These are phyloP conservation scores for Darevskia nairensis DNA, from an alignment of 2,797 vertebrate species.

Conservation along the genomic window DNA sequence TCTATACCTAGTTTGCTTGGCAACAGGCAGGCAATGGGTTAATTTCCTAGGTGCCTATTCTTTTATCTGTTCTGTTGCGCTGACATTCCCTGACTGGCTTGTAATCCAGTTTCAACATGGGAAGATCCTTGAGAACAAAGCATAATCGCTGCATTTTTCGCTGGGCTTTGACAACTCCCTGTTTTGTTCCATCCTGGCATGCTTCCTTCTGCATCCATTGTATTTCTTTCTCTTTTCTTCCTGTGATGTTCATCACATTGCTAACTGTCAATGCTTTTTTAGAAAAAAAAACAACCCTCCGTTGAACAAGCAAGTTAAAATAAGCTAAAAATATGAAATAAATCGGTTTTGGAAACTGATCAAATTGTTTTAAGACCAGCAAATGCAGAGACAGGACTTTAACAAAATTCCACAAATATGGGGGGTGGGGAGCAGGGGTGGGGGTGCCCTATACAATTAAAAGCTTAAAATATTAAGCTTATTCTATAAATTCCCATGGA, in stretches of 20 bases:
- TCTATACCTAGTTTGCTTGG: too few species aligned
- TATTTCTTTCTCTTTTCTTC: neutral
- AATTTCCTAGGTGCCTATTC: neutral
- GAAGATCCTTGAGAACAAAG: conserved; percentile 1
- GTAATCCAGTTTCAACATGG: neutral
- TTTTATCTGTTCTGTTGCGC: neutral
- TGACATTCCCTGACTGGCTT: conserved; percentile 1
- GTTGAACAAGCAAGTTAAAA: neutral
- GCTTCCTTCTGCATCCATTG: neutral
- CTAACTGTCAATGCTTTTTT: neutral
- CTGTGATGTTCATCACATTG: neutral
- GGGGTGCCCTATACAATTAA: neutral
- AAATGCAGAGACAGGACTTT: neutral
- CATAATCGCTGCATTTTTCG: neutral
- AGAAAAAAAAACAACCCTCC: neutral
- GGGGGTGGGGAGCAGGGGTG: too few species aligned
- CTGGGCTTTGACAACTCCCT: neutral
- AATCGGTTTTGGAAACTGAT: neutral
- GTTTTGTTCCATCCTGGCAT: neutral
- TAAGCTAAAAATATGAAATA: neutral
- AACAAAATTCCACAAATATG: neutral
- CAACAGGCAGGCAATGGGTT: neutral
- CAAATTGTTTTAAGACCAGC: neutral
- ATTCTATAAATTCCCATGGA: neutral
- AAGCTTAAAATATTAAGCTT: neutral